Conservation (phyloP, 2,888 invertebrate genomes). For the Clivina fossor region DNA sequence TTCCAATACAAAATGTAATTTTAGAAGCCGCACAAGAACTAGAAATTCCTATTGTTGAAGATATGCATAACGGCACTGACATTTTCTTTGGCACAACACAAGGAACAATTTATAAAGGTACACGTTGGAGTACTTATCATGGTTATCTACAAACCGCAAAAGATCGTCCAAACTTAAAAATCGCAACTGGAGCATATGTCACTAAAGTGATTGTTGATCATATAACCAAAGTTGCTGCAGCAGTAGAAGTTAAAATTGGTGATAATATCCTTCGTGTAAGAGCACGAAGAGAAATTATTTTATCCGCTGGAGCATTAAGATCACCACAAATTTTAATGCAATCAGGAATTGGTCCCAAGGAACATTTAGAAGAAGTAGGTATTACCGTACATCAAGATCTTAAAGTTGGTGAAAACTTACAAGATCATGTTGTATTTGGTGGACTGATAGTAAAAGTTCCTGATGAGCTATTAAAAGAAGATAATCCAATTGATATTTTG, state of each 20-base stretch:
- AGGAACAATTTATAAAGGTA: conserved; percentile 54
- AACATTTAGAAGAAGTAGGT: conserved; percentile 48
- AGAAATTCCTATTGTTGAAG: conserved; percentile 50
- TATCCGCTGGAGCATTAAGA: conserved; percentile 65
- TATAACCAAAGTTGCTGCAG: conserved; percentile 44
- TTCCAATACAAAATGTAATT: conserved; percentile 28
- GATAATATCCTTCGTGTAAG: conserved; percentile 43
- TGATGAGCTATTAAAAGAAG: conserved; percentile 16
- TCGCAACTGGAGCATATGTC: conserved; percentile 57
- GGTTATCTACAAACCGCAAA: conserved; percentile 59
- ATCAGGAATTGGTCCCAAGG: conserved; percentile 57
- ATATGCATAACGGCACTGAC: conserved; percentile 47
- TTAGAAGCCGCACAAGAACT: conserved; percentile 37
- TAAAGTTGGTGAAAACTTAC: conserved; percentile 54
- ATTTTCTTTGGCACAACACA: conserved; percentile 49
- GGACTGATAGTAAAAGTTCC: conserved; percentile 16
- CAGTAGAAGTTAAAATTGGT: conserved; percentile 50
- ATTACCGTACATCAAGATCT: conserved; percentile 51
- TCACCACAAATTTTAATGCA: conserved; percentile 64
- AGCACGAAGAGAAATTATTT: conserved; percentile 60
- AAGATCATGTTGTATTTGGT: conserved; percentile 47
- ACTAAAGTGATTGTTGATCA: conserved; percentile 57
- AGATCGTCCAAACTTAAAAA: conserved; percentile 59
- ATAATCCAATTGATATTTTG: conserved; percentile 42
- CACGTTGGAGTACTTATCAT: conserved; percentile 58